Evolutionary conservation across 35 echinoderm and acorn worm genomes (phyloP).

Genomic region (Heliocidaris tuberculata): DNA sequence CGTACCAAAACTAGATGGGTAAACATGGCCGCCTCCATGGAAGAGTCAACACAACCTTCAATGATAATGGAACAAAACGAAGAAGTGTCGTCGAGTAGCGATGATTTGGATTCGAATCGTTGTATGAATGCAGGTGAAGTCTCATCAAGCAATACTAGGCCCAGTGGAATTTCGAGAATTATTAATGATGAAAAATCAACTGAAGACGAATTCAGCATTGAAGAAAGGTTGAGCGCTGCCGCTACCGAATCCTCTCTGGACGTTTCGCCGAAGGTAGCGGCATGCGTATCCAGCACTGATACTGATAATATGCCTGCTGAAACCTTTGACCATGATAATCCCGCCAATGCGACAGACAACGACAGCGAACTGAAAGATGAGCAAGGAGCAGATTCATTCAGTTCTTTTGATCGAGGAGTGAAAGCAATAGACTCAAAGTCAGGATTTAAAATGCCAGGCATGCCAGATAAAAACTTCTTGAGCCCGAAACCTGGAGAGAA

Average conservation of each 20-base stretch:
- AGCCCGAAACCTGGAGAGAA: not conserved
- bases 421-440: not conserved
- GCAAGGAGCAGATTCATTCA: not conserved
- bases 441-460: not conserved
- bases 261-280: not conserved
- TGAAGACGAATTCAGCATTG: not conserved
- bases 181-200: not conserved
- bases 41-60: not conserved
- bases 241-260: not conserved
- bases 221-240: not conserved
- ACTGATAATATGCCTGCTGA: not conserved
- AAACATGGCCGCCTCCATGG: conserved; percentile 41
- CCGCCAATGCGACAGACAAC: not conserved
- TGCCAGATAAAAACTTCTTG: not conserved
- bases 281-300: not conserved
- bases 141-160: not conserved
- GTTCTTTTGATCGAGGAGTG: not conserved
- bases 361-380: not conserved
- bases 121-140: not conserved
- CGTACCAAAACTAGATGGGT: not conserved
- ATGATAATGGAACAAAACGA: not conserved
- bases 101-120: not conserved
- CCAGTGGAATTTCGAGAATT: not conserved
- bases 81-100: conserved; percentile 18
- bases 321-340: not conserved